A percentile compares a stretch with the other conserved stretches of the same genome.
phyloP scores from a whole-genome alignment of 2,797 vertebrate genomes.

The Diplodus sargus region DNA sequence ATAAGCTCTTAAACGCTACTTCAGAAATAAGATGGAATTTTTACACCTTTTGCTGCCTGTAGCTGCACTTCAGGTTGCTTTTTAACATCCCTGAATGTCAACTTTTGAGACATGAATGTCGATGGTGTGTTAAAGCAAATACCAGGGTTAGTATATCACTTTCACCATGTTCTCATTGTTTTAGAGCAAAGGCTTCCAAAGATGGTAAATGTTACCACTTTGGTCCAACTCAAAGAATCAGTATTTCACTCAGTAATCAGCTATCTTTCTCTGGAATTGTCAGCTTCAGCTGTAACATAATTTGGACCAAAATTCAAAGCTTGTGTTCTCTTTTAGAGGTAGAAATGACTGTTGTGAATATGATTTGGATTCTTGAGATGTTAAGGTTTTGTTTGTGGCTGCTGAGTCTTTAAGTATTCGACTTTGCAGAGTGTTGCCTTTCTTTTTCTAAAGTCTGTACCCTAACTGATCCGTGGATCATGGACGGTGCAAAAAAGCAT shows the following conservation, averaged over 20 bases:
- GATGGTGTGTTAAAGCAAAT: too few relatives aligned
- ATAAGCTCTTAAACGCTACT: constrained; percentile 8
- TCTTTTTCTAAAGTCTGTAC: neutral
- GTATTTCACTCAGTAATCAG: too few relatives aligned
- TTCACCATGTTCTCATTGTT: too few relatives aligned
- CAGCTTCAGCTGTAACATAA: constrained; percentile 1
- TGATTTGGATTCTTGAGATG: neutral
- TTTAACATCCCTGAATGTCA: neutral
- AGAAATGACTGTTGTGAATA: constrained; percentile 1
- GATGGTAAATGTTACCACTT: too few relatives aligned
- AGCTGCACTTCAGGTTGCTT: neutral
- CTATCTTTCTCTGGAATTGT: too few relatives aligned
- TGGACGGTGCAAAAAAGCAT: too few relatives aligned
- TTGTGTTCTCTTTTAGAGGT: constrained; percentile 17
- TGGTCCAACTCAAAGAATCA: too few relatives aligned
- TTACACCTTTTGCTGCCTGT: constrained; percentile 1
- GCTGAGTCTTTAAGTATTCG: neutral
- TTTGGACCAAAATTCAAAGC: constrained; percentile 1
- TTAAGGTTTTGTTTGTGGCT: constrained; percentile 22
- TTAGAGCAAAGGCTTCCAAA: too few relatives aligned
- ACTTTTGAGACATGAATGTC: neutral
- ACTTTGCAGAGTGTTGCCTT: neutral
- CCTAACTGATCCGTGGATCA: too few relatives aligned
- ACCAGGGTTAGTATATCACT: too few relatives aligned
- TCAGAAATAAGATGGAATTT: constrained; percentile 19